Evolutionary conservation across 2,797 vertebrate species (phyloP).

Genomic region (Alectoris magna): DNA sequence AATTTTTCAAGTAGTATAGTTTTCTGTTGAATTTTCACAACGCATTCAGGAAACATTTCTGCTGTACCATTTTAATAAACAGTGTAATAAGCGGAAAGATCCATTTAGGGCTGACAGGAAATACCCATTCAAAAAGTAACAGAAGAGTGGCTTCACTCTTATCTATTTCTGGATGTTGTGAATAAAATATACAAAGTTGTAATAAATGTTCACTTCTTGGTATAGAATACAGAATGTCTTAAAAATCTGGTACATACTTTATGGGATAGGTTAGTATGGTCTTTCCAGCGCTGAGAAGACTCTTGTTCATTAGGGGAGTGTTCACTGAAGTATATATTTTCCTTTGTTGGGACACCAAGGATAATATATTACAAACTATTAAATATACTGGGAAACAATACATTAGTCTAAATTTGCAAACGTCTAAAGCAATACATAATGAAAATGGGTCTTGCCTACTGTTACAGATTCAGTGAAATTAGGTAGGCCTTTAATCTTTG

Average conservation of each 20-base stretch:
- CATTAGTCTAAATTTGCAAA: not conserved
- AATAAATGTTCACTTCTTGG: not conserved
- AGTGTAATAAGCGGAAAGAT: not conserved
- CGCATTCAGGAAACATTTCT: rapidly evolving
- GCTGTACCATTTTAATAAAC: not conserved
- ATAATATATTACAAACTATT: not conserved
- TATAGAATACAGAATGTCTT: not conserved
- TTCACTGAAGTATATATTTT: not conserved
- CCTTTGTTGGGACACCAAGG: not conserved
- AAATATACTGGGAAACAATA: not conserved
- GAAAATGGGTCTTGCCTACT: not conserved
- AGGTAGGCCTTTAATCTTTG: not conserved
- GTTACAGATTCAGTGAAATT: not conserved
- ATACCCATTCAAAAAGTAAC: not conserved
- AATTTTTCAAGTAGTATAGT: not conserved
- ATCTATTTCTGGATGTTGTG: not conserved
- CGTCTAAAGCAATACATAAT: not conserved
- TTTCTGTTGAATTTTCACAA: not conserved
- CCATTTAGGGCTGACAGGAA: not conserved
- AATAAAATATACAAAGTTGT: not conserved
- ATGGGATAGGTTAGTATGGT: not conserved
- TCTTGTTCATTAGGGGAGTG: not conserved
- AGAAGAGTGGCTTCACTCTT: not conserved
- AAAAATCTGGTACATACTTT: not conserved
- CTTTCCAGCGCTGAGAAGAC: not conserved